Conservation (phyloP, 2,797 vertebrate genomes). For the Rhabdophis nuchalis region DNA sequence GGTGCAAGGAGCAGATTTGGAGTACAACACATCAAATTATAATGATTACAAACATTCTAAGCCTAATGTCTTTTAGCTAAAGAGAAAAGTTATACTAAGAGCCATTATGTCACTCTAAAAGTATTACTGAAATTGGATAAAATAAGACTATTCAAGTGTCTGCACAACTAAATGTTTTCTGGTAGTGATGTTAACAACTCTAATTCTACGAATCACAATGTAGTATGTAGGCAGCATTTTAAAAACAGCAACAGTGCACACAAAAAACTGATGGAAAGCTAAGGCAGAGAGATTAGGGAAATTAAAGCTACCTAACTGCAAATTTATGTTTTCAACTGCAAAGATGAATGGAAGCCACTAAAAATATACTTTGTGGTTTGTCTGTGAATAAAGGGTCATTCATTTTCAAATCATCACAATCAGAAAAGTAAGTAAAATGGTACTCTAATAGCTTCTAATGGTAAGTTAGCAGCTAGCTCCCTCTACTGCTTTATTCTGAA, state of each 20-base stretch:
- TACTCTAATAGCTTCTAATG: not conserved
- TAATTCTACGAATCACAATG: not conserved
- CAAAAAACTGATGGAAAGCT: not conserved
- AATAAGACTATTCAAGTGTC: not conserved
- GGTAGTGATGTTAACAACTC: not conserved
- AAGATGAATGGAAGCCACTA: not conserved
- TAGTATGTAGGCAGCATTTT: not conserved
- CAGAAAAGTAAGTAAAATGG: not conserved
- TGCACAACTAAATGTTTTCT: not conserved
- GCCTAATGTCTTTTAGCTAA: not conserved
- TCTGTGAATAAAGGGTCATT: not conserved
- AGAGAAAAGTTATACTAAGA: not conserved
- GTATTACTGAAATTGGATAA: not conserved
- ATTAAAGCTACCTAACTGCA: not conserved
- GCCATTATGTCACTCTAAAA: not conserved
- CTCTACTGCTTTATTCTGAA: conserved; percentile 27
- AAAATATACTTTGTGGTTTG: not conserved
- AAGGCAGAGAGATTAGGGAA: not conserved
- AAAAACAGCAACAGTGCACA: not conserved
- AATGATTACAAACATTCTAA: not conserved
- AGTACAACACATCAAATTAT: not conserved
- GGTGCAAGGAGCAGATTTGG: not conserved
- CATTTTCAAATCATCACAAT: not conserved
- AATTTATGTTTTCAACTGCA: not conserved
- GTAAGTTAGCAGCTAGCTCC: conserved; percentile 32